Base-by-base conservation (phyloP, 2,888 invertebrate genomes). In the Drosophila peninsularis region DNA sequence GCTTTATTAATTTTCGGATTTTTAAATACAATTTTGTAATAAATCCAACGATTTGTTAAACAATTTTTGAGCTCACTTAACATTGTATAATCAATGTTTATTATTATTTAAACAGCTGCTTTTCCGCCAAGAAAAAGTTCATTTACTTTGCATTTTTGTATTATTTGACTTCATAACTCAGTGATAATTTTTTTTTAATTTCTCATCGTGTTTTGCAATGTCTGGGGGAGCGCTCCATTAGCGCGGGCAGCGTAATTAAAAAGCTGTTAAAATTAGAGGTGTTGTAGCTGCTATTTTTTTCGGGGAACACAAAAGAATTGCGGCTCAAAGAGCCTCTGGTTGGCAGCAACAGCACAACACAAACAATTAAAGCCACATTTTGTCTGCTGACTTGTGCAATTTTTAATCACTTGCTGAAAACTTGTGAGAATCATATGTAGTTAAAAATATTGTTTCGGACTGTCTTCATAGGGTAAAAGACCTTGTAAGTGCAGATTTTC, bases 281-380 rank as follows among this genome's bases (percentile, higher is more conserved):
- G 45, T 62, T 66, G 27, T 11, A 49, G 54, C 64, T 58, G 49
- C 37, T 56, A 9, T 24, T 50, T 49, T 44, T 30, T 53, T 49
- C 4, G 64, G 53, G 39, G 39, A 67, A 67, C 42, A 83, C 81
- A 85, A 82, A 83, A 82, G 86, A 86, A 82, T 83, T 86, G 76
- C 66, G 56, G 17, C 55, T 47, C 47, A 79, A 61, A 69, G 45
- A 63, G 70, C 56, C 49, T 54, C 52, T 57, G 61, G 34, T 53
- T 54, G 36, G 36, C 36, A 64, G 54, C 53, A n/a, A n/a, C n/a
- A n/a, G n/a, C 65, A 44, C 53, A 53, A 37, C 24, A 14, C 50
- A 62, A 42, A 66, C 61, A 76, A 70, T 77, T 75, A 77, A 67
- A 79, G 45, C 44, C 19, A 63, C 69, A 70, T 73, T 73, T 36